Evolutionary conservation across 2,888 invertebrate genomes (phyloP), one percentile per base, ranked within the genome.

Genomic region (Temnothorax unifasciatus): DNA sequence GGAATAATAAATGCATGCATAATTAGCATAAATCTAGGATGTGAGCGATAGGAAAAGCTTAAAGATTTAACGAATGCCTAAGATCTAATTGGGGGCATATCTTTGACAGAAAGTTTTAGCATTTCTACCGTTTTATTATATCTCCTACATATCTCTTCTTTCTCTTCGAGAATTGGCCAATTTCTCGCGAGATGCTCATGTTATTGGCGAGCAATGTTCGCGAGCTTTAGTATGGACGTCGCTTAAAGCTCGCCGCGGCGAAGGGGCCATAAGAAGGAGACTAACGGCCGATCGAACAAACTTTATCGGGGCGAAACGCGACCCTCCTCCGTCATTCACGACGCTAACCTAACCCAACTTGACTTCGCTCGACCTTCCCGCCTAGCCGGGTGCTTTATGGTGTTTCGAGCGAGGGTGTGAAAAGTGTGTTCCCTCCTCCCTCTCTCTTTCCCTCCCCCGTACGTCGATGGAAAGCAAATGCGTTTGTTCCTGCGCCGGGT

Each of bases 231-330:
- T 64, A 52, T 54, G 64, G 21, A 44, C 47, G 71, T 34, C 13
- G 59, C 29, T 71, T 81, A 61, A 81, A 41, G 57, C n/a, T 77
- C 21, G 54, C 15, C 59, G 8, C 38, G 21, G 41, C 47, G 34
- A 69, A 69, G 34, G 50, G 61, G 66, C 77, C 41, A 71, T 87
- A 88, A 87, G 89, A 90, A 88, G 89, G 88, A 91, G 90, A 91
- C 88, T 88, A 90, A 92, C 91, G 90, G 89, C 88, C 90, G 92
- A 93, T 92, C 92, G 92, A 91, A 91, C 86, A 92, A 94, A 94
- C 91, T 94, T 93, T 93, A 92, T 92, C 90, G 90, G 87, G 90
- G 89, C 90, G 85, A 91, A 89, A 81, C 68, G 87, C 91, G 87
- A 90, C 89, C 91, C 89, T 91, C 88, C 88, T 87, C 79, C 74